phyloP scores from a whole-genome alignment of 2,797 vertebrate species.

The Crocidura indochinensis region DNA sequence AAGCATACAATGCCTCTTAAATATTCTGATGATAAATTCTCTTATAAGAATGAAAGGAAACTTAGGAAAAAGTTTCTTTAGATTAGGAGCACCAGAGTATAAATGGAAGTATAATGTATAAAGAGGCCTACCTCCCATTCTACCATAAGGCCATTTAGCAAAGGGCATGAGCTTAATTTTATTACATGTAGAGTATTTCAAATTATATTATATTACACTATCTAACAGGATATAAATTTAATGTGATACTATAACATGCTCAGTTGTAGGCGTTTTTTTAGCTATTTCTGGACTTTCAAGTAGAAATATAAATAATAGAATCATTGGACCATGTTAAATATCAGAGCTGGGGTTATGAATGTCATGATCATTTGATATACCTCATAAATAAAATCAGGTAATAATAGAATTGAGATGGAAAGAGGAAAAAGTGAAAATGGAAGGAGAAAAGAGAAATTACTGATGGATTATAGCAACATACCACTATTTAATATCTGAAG shows the following conservation, averaged over 20 bases:
- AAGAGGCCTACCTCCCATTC: background rate
- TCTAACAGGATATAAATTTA: background rate
- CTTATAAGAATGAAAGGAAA: constrained; percentile 10
- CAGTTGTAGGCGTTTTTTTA: constrained; percentile 33
- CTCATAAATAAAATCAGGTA: constrained; percentile 27
- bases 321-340: constrained; percentile 36
- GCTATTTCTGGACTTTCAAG: background rate
- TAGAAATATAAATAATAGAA: background rate
- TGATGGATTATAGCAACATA: background rate
- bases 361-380: background rate
- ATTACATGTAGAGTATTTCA: background rate
- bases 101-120: background rate
- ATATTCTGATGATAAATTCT: background rate
- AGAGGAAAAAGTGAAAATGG: background rate
- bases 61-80: background rate
- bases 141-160: background rate
- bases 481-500: background rate
- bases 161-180: background rate
- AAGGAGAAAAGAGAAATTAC: constrained; percentile 1
- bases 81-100: background rate
- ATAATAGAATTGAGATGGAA: background rate
- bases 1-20: background rate
- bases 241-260: background rate
- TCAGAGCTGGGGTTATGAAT: constrained; percentile 43
- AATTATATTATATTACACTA: background rate